These are phyloP conservation scores for Neogobius melanostomus DNA, from an alignment of 2,113 vertebrate genomes.

Conservation along the genomic window DNA sequence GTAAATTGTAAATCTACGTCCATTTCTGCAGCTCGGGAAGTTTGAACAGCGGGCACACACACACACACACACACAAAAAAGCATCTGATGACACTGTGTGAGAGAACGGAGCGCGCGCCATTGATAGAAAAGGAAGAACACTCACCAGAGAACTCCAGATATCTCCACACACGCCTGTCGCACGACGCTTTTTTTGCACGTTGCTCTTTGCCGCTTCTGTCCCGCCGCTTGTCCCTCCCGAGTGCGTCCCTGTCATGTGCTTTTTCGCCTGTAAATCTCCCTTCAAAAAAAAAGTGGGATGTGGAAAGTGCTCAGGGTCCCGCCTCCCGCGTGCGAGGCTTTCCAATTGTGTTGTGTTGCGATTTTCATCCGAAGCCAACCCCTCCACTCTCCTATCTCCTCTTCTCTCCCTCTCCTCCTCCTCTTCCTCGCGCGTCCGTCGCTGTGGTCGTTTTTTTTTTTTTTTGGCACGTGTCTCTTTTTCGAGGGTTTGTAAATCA, in stretches of 20 bases:
- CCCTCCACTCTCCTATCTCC: not conserved
- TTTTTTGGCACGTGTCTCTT: conserved; percentile 32
- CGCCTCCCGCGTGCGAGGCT: conserved; percentile 65
- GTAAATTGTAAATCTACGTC: not conserved
- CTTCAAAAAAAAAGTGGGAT: conserved; percentile 56
- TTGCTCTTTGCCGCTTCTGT: conserved; percentile 34
- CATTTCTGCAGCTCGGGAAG: not conserved
- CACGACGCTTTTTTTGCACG: conserved; percentile 13
- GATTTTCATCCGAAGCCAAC: not conserved
- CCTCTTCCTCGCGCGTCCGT: not conserved
- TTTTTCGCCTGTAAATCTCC: conserved; percentile 33
- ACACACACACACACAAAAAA: no score
- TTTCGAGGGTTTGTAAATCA: conserved; percentile 2
- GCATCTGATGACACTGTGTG: not conserved
- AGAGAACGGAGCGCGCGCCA: conserved; percentile 5
- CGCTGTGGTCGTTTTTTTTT: not conserved
- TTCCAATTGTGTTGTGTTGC: conserved; percentile 43
- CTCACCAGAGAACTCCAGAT: conserved; percentile 70
- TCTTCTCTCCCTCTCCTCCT: not conserved
- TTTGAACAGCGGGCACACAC: not conserved
- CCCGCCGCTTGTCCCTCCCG: conserved; percentile 27
- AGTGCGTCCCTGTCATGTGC: conserved; percentile 57
- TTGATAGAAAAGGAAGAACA: not conserved
- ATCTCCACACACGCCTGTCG: conserved; percentile 52
- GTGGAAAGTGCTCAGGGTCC: conserved; percentile 51